These are phyloP conservation scores for Xylota segnis DNA, from an alignment of 2,888 invertebrate species.

Conservation along the genomic window DNA sequence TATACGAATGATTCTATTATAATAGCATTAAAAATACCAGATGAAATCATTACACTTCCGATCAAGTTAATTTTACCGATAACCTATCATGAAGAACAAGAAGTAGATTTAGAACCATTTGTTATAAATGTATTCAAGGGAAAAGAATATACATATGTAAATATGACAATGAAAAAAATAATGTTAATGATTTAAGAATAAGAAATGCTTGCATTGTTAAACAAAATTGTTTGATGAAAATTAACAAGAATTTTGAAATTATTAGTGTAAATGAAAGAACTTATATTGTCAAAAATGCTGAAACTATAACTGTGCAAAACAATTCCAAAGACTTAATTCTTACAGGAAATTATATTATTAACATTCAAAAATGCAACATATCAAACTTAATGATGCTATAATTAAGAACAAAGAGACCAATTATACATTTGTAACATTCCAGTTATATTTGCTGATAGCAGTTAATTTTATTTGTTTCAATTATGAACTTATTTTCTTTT, in stretches of 20 bases:
- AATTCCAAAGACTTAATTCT: slow-evolving; percentile 25
- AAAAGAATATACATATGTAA: slow-evolving; percentile 37
- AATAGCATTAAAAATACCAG: slow-evolving; percentile 23
- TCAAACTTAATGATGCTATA: slow-evolving; percentile 22
- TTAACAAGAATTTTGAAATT: no score
- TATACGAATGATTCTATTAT: slow-evolving; percentile 4
- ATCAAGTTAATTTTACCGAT: slow-evolving; percentile 19
- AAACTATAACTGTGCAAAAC: no score
- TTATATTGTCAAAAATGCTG: no score
- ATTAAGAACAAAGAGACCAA: slow-evolving; percentile 15
- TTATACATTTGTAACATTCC: slow-evolving; percentile 19
- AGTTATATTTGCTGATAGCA: no score
- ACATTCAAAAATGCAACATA: slow-evolving; percentile 36
- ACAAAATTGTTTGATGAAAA: slow-evolving; percentile 33
- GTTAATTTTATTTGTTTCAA: no score
- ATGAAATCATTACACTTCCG: neutral
- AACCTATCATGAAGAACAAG: slow-evolving; percentile 18
- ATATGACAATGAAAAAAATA: slow-evolving; percentile 26
- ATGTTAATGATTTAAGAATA: slow-evolving; percentile 39
- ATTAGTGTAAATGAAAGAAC: no score
- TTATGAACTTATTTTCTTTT: no score
- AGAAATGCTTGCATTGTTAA: slow-evolving; percentile 51
- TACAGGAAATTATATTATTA: slow-evolving; percentile 44
- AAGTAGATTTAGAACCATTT: slow-evolving; percentile 3
- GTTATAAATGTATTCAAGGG: neutral